phyloP scores from a whole-genome alignment of 2,113 vertebrate genomes.

The Cyprinodon tularosa region DNA sequence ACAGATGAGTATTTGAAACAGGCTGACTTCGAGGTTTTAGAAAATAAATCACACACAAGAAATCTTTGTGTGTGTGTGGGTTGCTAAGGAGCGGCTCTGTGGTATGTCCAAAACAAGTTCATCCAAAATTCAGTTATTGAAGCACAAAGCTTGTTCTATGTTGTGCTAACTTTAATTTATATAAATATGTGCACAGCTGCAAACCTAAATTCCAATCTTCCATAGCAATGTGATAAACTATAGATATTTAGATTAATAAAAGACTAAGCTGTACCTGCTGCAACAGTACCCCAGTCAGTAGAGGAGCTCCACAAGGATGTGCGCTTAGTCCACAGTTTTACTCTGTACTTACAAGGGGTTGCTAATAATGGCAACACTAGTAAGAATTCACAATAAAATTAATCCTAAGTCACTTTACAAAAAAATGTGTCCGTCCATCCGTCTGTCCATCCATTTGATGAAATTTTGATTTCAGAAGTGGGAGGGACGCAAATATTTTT shows the following conservation, averaged over 20 bases:
- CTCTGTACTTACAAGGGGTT: not conserved
- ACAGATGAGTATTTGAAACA: constrained; percentile 42
- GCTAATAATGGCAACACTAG: not conserved
- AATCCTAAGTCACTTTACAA: not conserved
- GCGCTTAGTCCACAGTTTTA: not conserved
- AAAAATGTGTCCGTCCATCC: not conserved
- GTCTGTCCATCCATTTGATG: too few relatives aligned
- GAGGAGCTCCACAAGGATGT: not conserved
- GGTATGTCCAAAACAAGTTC: constrained; percentile 33
- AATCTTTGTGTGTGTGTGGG: not conserved
- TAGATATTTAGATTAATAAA: not conserved
- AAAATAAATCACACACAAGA: too few relatives aligned
- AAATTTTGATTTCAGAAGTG: too few relatives aligned
- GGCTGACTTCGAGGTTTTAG: constrained; percentile 40
- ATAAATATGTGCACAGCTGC: not conserved
- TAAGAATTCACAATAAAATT: not conserved
- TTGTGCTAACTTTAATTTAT: too few relatives aligned
- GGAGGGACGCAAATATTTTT: too few relatives aligned
- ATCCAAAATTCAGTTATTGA: constrained; percentile 8
- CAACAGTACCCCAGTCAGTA: not conserved
- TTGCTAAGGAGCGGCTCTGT: constrained; percentile 19
- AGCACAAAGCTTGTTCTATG: too few relatives aligned
- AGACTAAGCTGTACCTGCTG: not conserved
- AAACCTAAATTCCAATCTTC: not conserved
- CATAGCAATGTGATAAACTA: not conserved